phyloP scores from a whole-genome alignment of 2,113 vertebrate species.

The Strigops habroptila region DNA sequence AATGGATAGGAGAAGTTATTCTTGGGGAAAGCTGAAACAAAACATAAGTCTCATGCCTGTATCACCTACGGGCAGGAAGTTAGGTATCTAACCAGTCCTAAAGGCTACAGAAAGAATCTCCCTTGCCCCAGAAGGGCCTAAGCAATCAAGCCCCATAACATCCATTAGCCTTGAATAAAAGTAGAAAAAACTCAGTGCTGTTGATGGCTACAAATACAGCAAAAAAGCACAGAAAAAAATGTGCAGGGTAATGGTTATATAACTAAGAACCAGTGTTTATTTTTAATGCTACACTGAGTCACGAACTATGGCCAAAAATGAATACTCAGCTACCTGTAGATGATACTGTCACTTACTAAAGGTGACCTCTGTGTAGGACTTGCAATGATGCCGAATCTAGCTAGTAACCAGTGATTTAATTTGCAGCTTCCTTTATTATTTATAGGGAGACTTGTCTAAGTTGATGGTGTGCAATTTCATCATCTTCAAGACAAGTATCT shows the following conservation, averaged over 20 bases:
- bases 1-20: background rate
- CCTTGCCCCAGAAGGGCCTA: background rate
- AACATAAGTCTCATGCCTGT: background rate
- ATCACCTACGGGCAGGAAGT: background rate
- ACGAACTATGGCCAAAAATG: background rate
- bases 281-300: background rate
- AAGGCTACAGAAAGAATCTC: background rate
- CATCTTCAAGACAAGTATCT: background rate
- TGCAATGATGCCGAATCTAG: background rate
- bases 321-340: background rate
- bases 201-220: background rate
- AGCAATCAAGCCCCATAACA: background rate
- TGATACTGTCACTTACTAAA: background rate
- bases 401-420: background rate
- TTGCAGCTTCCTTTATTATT: slow-evolving; percentile 36
- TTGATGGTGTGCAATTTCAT: background rate
- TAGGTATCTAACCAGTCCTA: background rate
- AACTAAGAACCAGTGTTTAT: background rate
- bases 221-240: background rate
- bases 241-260: background rate
- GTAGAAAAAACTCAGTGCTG: background rate
- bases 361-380: background rate
- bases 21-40: background rate
- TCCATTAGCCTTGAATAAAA: background rate
- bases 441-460: background rate